Conservation (phyloP, 2,113 vertebrate species). For the Xerus inauris region DNA sequence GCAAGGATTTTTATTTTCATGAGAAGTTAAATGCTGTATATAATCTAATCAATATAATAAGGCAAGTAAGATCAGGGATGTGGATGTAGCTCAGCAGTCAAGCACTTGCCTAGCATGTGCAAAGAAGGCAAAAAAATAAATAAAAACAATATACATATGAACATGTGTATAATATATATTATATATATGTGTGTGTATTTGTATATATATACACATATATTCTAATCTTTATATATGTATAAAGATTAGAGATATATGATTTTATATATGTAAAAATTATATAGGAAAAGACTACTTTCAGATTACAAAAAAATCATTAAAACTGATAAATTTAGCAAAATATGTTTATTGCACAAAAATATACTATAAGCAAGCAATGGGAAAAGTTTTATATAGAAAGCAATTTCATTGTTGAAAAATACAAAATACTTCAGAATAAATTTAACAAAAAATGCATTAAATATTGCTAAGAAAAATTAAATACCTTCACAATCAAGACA, state of each 20-base stretch:
- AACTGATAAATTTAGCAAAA: background rate
- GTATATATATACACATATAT: too few species aligned
- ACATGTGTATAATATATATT: too few species aligned
- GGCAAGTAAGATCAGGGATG: background rate
- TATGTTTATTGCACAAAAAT: background rate
- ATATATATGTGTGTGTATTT: too few species aligned
- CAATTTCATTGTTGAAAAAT: background rate
- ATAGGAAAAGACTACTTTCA: background rate
- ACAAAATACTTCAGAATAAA: background rate
- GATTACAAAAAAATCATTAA: background rate
- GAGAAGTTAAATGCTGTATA: background rate
- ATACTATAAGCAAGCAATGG: background rate
- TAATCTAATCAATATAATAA: background rate
- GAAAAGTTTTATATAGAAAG: background rate
- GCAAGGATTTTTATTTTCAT: conserved; percentile 34
- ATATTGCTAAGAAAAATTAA: background rate
- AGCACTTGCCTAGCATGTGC: background rate
- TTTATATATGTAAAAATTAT: background rate
- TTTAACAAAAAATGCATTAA: background rate
- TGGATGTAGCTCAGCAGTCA: background rate
- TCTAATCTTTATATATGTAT: too few species aligned
- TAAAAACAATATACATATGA: too few species aligned
- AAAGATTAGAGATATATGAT: too few species aligned
- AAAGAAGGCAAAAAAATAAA: background rate
- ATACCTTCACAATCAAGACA: background rate